Evolutionary conservation across 2,113 vertebrate genomes (phyloP).

Genomic region (Ammodytes dubius): DNA sequence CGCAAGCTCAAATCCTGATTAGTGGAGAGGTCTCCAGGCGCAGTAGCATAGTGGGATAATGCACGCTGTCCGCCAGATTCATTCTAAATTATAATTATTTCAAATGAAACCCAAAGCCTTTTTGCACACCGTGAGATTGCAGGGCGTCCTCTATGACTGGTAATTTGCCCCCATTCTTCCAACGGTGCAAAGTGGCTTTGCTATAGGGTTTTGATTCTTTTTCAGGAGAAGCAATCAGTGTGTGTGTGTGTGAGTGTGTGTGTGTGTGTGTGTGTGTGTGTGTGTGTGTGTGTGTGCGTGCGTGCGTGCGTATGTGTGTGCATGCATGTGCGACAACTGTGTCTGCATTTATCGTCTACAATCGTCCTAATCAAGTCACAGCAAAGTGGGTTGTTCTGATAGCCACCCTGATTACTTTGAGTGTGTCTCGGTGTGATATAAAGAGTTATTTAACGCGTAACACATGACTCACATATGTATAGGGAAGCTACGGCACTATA

Average conservation of each 20-base stretch:
- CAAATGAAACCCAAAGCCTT: constrained; percentile 68
- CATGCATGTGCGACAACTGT: too few relatives aligned
- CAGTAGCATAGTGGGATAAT: constrained; percentile 61
- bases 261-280: constrained; percentile 4
- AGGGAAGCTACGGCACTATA: constrained; percentile 16
- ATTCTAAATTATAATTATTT: constrained; percentile 70
- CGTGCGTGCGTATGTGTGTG: background rate
- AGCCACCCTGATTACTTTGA: constrained; percentile 53
- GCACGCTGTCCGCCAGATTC: constrained; percentile 52
- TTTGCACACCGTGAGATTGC: constrained; percentile 39
- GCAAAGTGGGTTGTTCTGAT: constrained; percentile 37
- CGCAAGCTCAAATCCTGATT: constrained; percentile 73
- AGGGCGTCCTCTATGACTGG: constrained; percentile 54
- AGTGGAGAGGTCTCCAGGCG: constrained; percentile 71
- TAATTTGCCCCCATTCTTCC: constrained; percentile 68
- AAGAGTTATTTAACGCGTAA: constrained; percentile 58
- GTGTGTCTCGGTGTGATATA: constrained; percentile 25
- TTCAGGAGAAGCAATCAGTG: constrained; percentile 67
- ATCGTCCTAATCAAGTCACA: constrained; percentile 71
- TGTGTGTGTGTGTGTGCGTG: background rate
- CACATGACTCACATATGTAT: constrained; percentile 45
- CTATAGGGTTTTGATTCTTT: constrained; percentile 65
- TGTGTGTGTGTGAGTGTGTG: constrained; percentile 16
- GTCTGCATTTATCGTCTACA: constrained; percentile 54
- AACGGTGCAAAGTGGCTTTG: constrained; percentile 19